Evolutionary conservation across 2,888 invertebrate genomes (phyloP), one percentile per base, ranked within the genome.

Genomic region (Drosophila setosimentum): DNA sequence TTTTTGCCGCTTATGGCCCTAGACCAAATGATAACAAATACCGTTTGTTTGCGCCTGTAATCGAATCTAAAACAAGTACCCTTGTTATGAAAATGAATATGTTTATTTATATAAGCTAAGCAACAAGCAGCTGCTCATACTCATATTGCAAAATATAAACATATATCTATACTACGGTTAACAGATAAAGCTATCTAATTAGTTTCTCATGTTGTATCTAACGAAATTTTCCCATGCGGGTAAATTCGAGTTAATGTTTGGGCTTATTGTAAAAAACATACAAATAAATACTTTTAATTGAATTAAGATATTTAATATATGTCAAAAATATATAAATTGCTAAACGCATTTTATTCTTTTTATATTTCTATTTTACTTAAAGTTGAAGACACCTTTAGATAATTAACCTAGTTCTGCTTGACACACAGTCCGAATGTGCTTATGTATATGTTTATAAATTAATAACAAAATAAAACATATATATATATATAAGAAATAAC

Each of bases 21-120:
- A 51, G 42, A 37, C 33, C 30, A 49, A 21, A 11, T 61, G 78
- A 78, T 78, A 77, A 77, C 54, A 53, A 40, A 50, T 50, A 50
- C 37, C 21, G 27, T 65, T 48, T 68, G 45, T 69, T 69, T 69
- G 69, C 50, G 32, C 13, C 24, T 59, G 58, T 66, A 66, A 76
- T 79, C 79, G 75, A 55, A 62, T 10, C 42, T 24, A 51, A 60
- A 57, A 67, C 42, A 24, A 45, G n/a, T 37, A n/a, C 32, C 49
- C n/a, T n/a, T n/a, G n/a, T n/a, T n/a, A n/a, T n/a, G n/a, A n/a
- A 59, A 57, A 37, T 50, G 48, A 40, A 27, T 40, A 42, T 30
- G 40, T 3, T 7, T 16, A 13, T 32, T 58, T 10, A 18, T 32
- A 24, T n/a, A 3, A 54, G 51, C 37, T 51, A 29, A 13, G 37